A percentile compares a stretch with the other conserved stretches of the same genome.
These are phyloP conservation scores for Drosophila pachea DNA, from an alignment of 1,140 invertebrate species.

Conservation along the genomic window DNA sequence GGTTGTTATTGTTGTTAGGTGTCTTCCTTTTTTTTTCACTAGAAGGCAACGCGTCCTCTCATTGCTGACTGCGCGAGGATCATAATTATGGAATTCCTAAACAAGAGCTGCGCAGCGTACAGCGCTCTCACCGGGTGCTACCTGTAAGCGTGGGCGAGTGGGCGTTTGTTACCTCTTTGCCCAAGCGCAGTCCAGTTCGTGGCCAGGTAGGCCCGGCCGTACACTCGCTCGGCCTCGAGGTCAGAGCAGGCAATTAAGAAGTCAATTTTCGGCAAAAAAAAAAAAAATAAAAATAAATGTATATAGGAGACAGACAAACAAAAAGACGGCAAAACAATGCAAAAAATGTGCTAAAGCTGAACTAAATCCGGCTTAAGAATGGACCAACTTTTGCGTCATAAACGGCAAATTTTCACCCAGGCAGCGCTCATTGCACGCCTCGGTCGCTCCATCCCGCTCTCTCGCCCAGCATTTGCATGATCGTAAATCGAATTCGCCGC, in stretches of 20 bases:
- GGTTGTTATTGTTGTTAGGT: neutral
- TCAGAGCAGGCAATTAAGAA: conserved; percentile 65
- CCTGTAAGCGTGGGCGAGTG: conserved; percentile 56
- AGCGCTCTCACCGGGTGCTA: conserved; percentile 26
- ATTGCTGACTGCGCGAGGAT: conserved; percentile 42
- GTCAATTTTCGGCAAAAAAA: conserved; percentile 67
- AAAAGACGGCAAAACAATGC: conserved; percentile 62
- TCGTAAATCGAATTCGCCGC: conserved; percentile 45
- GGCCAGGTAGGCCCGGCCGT: conserved; percentile 14
- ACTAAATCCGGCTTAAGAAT: conserved; percentile 74
- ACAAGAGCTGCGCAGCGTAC: conserved; percentile 33
- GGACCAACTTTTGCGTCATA: conserved; percentile 49
- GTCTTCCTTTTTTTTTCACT: conserved; percentile 54
- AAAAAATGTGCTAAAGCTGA: conserved; percentile 69
- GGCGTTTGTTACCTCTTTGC: conserved; percentile 59
- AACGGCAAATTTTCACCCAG: conserved; percentile 9
- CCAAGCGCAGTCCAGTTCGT: neutral
- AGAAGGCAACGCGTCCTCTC: conserved; percentile 52
- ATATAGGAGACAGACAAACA: conserved; percentile 60
- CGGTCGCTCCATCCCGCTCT: neutral
- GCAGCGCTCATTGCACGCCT: neutral
- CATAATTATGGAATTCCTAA: conserved; percentile 78
- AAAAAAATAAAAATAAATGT: conserved; percentile 25
- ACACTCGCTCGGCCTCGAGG: conserved; percentile 32
- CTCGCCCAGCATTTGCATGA: conserved; percentile 21